A percentile compares a stretch with the other conserved stretches of the same genome.
These are phyloP conservation scores for Brachystomella parvula DNA, from an alignment of 1,140 invertebrate species.

Conservation along the genomic window DNA sequence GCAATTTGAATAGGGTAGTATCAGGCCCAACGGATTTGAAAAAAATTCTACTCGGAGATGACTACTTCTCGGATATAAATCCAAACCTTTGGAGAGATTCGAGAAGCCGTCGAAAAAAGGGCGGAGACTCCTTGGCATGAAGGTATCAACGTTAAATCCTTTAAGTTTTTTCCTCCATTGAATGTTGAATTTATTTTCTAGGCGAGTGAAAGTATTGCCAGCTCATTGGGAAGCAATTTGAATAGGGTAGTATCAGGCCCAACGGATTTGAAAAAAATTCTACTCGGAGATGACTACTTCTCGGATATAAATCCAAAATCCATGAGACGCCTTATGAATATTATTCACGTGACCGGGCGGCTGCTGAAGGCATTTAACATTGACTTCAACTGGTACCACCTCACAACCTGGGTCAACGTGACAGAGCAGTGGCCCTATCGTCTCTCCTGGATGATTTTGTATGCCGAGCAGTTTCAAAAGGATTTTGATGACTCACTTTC, in stretches of 20 bases:
- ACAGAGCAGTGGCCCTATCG: conserved; percentile 89
- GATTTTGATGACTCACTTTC: conserved; percentile 74
- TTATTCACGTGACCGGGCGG: conserved; percentile 91
- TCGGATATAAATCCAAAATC: conserved; percentile 95
- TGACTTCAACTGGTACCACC: conserved; percentile 96
- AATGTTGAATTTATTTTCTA: conserved; percentile 38
- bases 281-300: conserved; percentile 90
- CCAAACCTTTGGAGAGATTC: too few species aligned
- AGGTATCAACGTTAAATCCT: too few species aligned
- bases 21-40: conserved; percentile 59
- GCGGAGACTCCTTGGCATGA: too few species aligned
- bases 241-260: conserved; percentile 52
- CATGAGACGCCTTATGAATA: conserved; percentile 94
- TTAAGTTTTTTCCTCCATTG: too few species aligned
- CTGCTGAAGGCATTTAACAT: conserved; percentile 96
- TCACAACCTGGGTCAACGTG: conserved; percentile 95
- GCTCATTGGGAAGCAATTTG: conserved; percentile 77
- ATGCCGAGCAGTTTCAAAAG: conserved; percentile 83
- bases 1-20: conserved; percentile 61
- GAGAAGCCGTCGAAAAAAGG: too few species aligned
- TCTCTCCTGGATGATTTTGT: conserved; percentile 92
- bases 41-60: conserved; percentile 83
- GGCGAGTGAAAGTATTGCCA: conserved; percentile 77
- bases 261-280: conserved; percentile 70
- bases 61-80: conserved; percentile 96